Evolutionary conservation across 2,797 vertebrate species (phyloP).

Genomic region (Synaphobranchus kaupii): DNA sequence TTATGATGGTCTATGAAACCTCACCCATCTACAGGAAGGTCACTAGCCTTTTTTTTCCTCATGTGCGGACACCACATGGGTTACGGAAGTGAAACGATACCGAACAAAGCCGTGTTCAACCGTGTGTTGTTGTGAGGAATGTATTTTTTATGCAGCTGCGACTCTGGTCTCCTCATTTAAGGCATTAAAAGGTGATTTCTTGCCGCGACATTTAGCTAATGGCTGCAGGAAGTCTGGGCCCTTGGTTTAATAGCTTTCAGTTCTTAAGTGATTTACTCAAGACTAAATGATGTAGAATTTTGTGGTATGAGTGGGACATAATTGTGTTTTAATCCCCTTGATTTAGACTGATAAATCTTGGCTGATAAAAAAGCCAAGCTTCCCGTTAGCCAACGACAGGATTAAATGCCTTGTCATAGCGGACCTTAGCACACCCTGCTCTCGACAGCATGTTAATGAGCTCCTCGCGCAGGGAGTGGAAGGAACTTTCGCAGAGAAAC

Average conservation of each 20-base stretch:
- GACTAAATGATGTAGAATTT: not conserved
- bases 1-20: not conserved
- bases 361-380: not conserved
- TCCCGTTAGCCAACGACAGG: not conserved
- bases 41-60: not conserved
- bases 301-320: not conserved
- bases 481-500: not conserved
- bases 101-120: not conserved
- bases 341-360: no score
- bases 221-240: not conserved
- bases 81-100: not conserved
- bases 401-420: not conserved
- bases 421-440: not conserved
- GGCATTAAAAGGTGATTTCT: conserved; percentile 3
- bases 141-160: not conserved
- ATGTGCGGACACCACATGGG: not conserved
- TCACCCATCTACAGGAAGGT: not conserved
- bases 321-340: conserved; percentile 12
- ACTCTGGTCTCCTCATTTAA: conserved; percentile 7
- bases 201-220: not conserved
- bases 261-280: conserved; percentile 18
- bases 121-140: not conserved
- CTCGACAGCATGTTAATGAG: not conserved
- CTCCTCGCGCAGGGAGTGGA: not conserved
- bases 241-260: conserved; percentile 23